These are phyloP conservation scores for Plebejus anna DNA, from an alignment of 2,888 invertebrate species.

Conservation along the genomic window DNA sequence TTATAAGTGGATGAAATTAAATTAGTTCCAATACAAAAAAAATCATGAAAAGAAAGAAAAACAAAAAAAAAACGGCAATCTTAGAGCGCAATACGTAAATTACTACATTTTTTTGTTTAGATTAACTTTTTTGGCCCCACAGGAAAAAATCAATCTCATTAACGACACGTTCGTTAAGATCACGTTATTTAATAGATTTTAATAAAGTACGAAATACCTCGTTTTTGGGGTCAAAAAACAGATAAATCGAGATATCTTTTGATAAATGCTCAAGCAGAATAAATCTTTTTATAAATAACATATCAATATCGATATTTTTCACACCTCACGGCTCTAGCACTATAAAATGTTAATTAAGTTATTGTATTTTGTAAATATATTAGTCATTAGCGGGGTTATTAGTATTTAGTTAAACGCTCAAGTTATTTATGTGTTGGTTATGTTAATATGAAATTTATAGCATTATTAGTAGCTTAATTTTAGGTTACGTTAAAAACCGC, in stretches of 20 bases:
- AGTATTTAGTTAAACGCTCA: slow-evolving; percentile 8
- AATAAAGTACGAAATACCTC: neutral
- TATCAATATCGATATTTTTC: slow-evolving; percentile 15
- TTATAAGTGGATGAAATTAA: too few species aligned
- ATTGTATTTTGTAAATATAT: slow-evolving; percentile 3
- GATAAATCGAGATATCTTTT: neutral
- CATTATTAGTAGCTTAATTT: slow-evolving; percentile 1
- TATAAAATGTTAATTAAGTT: slow-evolving; percentile 10
- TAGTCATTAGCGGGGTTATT: slow-evolving; percentile 11
- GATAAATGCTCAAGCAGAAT: neutral
- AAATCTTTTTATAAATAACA: slow-evolving; percentile 5
- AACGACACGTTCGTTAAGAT: neutral
- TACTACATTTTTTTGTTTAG: too few species aligned
- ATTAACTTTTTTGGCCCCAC: neutral
- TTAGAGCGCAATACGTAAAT: too few species aligned
- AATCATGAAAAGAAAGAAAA: too few species aligned
- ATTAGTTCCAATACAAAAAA: too few species aligned
- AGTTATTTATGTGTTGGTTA: slow-evolving; percentile 19
- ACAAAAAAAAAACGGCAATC: too few species aligned
- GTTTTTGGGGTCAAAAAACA: neutral
- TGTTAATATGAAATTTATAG: slow-evolving; percentile 12
- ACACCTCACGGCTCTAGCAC: neutral
- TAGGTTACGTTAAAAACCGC: neutral
- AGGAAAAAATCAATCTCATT: neutral
- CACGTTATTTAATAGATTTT: neutral